A percentile compares a stretch with the other conserved stretches of the same genome.
Evolutionary conservation across 1,140 invertebrate species (phyloP).

Genomic region (Drosophila busckii): DNA sequence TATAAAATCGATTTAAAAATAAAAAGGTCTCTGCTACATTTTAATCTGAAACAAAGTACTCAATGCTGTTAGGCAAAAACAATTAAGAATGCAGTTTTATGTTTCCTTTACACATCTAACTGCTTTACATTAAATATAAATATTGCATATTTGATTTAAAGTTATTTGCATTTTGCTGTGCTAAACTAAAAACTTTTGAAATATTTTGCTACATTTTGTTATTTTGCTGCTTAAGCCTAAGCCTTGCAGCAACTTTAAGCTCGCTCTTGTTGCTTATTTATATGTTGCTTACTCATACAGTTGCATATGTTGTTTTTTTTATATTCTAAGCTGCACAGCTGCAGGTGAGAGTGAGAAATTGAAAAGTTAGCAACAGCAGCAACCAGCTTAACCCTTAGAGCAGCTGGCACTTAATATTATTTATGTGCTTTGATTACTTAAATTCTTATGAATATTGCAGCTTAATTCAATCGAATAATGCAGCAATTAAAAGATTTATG

Average conservation of each 20-base stretch:
- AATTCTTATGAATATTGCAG: no score
- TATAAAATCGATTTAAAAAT: no score
- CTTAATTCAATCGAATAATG: no score
- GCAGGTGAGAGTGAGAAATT: constrained; percentile 31
- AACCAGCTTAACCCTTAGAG: constrained; percentile 24
- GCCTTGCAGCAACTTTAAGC: constrained; percentile 3
- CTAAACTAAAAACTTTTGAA: neutral
- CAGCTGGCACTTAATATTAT: constrained; percentile 22
- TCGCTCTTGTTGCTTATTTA: constrained; percentile 4
- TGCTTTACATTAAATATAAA: no score
- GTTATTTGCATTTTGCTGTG: no score
- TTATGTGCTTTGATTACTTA: constrained; percentile 7
- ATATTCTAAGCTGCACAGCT: constrained; percentile 22
- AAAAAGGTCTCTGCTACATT: no score
- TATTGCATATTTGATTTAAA: no score
- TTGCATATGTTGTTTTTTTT: constrained; percentile 51
- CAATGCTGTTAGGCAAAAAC: no score
- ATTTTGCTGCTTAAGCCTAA: neutral
- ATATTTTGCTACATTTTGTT: neutral
- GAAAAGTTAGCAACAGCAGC: constrained; percentile 39
- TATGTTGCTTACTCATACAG: neutral
- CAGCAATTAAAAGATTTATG: no score
- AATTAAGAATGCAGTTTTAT: no score
- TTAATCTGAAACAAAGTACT: no score
- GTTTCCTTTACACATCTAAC: no score